Evolutionary conservation across 2,797 vertebrate genomes (phyloP).

Genomic region (Micrastur ruficollis): DNA sequence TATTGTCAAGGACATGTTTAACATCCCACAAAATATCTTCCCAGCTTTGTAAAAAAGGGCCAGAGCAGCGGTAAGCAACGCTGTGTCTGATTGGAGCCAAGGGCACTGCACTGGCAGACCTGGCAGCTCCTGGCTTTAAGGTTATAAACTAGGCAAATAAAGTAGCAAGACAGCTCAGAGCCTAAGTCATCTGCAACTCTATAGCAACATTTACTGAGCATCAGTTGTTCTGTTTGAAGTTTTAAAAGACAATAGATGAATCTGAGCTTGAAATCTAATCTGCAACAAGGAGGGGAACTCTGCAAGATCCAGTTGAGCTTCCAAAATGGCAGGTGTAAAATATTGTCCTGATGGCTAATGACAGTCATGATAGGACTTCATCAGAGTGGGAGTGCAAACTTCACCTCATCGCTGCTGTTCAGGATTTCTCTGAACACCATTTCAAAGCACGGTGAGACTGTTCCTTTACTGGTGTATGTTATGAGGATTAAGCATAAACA

Average conservation of each 20-base stretch:
- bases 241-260: not conserved
- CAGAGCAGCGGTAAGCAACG: not conserved
- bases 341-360: not conserved
- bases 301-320: not conserved
- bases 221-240: not conserved
- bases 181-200: not conserved
- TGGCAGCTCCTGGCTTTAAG: not conserved
- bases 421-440: not conserved
- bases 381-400: not conserved
- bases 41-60: not conserved
- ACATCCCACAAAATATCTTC: not conserved
- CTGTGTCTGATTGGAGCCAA: not conserved
- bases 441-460: not conserved
- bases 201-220: not conserved
- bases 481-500: not conserved
- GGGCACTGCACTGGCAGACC: not conserved
- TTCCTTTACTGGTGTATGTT: not conserved
- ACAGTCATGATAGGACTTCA: not conserved
- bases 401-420: not conserved
- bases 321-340: not conserved
- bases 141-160: not conserved
- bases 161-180: not conserved
- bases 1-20: not conserved
- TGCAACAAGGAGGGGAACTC: not conserved
- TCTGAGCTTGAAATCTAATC: not conserved